Percentiles rank a stretch among this genome's conserved stretches.
phyloP scores from a whole-genome alignment of 64 coral and sea anemone species.

The Montipora sp. region DNA sequence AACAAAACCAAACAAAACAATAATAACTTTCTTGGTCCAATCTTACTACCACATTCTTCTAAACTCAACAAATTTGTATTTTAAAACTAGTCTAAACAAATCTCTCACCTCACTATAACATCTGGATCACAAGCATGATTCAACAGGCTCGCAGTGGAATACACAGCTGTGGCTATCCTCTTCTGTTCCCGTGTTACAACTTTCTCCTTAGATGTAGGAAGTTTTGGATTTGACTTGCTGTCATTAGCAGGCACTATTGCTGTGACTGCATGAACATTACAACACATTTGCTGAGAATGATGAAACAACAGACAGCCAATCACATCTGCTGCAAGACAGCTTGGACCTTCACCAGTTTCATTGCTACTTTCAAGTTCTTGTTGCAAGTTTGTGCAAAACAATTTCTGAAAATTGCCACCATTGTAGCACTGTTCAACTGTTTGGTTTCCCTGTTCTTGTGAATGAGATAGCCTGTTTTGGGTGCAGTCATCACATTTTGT shows the following conservation, averaged over 20 bases:
- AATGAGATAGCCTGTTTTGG: slow-evolving; percentile 53
- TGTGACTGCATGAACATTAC: slow-evolving; percentile 97
- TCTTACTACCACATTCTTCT: neutral
- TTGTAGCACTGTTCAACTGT: neutral
- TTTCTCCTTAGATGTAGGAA: slow-evolving; percentile 39
- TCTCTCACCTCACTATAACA: slow-evolving; percentile 92
- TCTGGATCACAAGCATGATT: slow-evolving; percentile 99
- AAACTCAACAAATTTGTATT: neutral
- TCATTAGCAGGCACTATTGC: slow-evolving; percentile 84
- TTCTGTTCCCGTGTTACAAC: slow-evolving; percentile 85
- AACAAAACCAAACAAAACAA: no score
- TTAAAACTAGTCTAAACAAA: neutral
- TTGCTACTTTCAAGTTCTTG: neutral
- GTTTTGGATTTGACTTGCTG: slow-evolving; percentile 10
- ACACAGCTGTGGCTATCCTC: slow-evolving; percentile 87
- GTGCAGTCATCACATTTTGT: neutral
- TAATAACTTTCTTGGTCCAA: no score
- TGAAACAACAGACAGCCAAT: slow-evolving; percentile 84
- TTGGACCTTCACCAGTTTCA: slow-evolving; percentile 37
- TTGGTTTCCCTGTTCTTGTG: neutral
- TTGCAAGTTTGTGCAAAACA: neutral
- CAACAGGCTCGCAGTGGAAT: slow-evolving; percentile 90
- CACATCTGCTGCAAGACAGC: slow-evolving; percentile 66
- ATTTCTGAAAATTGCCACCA: neutral
- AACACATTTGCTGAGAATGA: slow-evolving; percentile 89